Base-by-base conservation (phyloP, 2,888 invertebrate species). In the Candidula unifasciata region DNA sequence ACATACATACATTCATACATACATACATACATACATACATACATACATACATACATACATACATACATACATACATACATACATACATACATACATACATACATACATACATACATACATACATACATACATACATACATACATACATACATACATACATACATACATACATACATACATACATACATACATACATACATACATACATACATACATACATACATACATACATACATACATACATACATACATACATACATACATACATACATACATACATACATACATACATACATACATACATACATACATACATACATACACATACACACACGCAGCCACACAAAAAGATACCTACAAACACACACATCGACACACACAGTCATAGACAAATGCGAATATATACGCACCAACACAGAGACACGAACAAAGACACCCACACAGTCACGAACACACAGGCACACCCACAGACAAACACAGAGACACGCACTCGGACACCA, bases 81-180 rank as follows among this genome's bases (percentile, higher is more conserved):
- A 18, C 81, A 71, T 33, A 35, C 54, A 52, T 30, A 81, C 73
- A 0, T 30, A 81, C 73, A 27, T 57, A 69, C 81, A 21, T 68
- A 80, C 52, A 3, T 52, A 24, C 24, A 74, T 21, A 71, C 73
- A 74, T 74, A 60, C 60, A 13, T 60, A 60, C 60, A 0, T 60
- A 60, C 60, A 13, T 60, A 60, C 1, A 13, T 60, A n/a, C 60
- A 13, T 60, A 60, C 60, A 18, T 60, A 3, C 60, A 13, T 60
- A 3, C 60, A 13, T 60, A 3, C 60, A 13, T 60, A 60, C 60
- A 13, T 60, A 60, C 60, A 13, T 60, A 60, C 2, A 13, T 60
- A 60, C 60, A 13, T 60, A 60, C 60, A 13, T 60, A 60, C 5
- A 3, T 3, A 60, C 60, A 60, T 60, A 3, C 16, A 8, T 3